A percentile compares a stretch with the other conserved stretches of the same genome.
Evolutionary conservation across 2,797 vertebrate species (phyloP).

Genomic region (Liasis olivaceus): DNA sequence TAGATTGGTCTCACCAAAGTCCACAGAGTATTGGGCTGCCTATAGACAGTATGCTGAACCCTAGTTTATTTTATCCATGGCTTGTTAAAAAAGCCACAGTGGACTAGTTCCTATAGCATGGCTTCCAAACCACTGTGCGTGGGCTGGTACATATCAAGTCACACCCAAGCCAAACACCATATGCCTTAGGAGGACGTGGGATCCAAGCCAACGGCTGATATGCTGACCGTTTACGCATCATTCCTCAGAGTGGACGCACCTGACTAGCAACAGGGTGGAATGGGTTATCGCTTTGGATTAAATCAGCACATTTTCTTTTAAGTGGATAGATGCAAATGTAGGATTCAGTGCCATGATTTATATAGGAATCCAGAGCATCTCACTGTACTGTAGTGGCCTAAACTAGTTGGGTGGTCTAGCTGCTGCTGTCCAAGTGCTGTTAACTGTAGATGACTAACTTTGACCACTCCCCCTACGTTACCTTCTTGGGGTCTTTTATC

Average conservation of each 20-base stretch:
- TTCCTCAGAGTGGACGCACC: not conserved
- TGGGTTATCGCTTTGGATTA: not conserved
- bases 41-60: not conserved
- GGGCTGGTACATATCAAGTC: not conserved
- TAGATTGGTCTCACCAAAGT: too few species aligned
- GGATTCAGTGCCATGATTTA: not conserved
- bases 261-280: not conserved
- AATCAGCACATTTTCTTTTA: not conserved
- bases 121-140: not conserved
- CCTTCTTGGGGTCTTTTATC: not conserved
- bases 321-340: not conserved
- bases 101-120: not conserved
- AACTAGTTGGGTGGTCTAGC: not conserved
- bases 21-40: not conserved
- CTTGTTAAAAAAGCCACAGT: not conserved
- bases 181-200: not conserved
- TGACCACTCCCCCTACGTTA: not conserved
- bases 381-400: not conserved
- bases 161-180: not conserved
- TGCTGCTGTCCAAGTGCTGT: not conserved
- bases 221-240: not conserved
- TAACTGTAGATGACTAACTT: not conserved
- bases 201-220: not conserved
- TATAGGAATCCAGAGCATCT: not conserved
- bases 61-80: not conserved